phyloP scores from a whole-genome alignment of 2,888 invertebrate genomes.

The Synergus laeviventris region DNA sequence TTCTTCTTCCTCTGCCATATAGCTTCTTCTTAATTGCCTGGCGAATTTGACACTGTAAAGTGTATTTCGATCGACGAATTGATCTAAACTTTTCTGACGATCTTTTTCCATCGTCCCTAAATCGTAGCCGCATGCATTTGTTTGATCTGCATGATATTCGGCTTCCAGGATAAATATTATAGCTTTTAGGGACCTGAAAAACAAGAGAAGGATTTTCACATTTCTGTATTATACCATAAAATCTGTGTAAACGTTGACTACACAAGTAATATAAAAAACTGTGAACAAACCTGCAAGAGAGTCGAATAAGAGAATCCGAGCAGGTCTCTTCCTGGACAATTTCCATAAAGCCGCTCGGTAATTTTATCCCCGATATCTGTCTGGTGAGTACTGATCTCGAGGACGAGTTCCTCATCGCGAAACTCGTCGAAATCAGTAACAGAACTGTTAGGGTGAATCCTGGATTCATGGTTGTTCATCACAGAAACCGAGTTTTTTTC shows the following conservation, averaged over 20 bases:
- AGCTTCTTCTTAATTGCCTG: conserved; percentile 63
- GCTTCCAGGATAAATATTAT: conserved; percentile 71
- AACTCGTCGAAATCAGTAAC: conserved; percentile 54
- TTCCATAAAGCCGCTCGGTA: conserved; percentile 68
- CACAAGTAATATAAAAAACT: conserved; percentile 15
- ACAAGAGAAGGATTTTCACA: background rate
- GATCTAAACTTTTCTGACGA: conserved; percentile 49
- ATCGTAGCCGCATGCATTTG: conserved; percentile 61
- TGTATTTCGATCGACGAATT: conserved; percentile 42
- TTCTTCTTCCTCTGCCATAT: conserved; percentile 60
- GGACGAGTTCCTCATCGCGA: conserved; percentile 53
- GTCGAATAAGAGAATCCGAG: conserved; percentile 64
- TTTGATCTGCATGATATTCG: conserved; percentile 63
- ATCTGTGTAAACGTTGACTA: background rate
- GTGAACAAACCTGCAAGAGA: conserved; percentile 63
- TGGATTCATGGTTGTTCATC: conserved; percentile 68
- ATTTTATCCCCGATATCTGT: conserved; percentile 59
- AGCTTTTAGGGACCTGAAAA: conserved; percentile 65
- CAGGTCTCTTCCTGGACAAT: conserved; percentile 70
- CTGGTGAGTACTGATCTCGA: conserved; percentile 48
- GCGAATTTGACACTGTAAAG: conserved; percentile 33
- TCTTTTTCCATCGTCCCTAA: conserved; percentile 38
- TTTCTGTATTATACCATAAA: conserved; percentile 10
- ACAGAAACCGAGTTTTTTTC: conserved; percentile 52
- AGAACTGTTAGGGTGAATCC: conserved; percentile 61